phyloP scores from a whole-genome alignment of 2,113 vertebrate genomes.

The Micromys minutus region DNA sequence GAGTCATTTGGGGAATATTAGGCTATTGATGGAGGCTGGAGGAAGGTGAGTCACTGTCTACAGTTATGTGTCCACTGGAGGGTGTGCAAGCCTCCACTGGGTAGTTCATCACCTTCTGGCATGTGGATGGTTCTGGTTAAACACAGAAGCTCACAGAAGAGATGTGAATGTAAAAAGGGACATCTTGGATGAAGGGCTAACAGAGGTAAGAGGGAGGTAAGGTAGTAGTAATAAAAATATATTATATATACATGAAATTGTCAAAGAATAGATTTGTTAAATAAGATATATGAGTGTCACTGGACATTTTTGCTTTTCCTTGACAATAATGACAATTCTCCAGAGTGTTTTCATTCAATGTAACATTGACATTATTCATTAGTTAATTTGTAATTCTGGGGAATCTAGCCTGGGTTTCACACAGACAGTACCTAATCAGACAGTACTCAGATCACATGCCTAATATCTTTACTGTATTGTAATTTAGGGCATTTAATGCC shows the following conservation, averaged over 20 bases:
- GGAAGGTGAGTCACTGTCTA: background rate
- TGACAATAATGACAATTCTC: background rate
- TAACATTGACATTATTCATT: background rate
- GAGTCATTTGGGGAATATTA: no score
- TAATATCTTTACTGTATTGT: background rate
- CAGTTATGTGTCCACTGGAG: no score
- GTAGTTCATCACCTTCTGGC: no score
- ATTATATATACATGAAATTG: background rate
- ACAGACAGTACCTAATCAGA: background rate
- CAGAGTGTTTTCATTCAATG: background rate
- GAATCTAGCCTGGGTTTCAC: background rate
- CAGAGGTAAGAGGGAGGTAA: background rate
- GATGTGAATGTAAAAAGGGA: background rate
- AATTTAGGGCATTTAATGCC: background rate
- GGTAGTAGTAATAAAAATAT: background rate
- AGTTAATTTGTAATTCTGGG: background rate
- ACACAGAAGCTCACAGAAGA: background rate
- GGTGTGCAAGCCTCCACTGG: background rate
- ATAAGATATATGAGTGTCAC: background rate
- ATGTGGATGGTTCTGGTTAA: background rate
- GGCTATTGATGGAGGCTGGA: background rate
- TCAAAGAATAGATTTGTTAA: background rate
- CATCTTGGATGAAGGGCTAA: background rate
- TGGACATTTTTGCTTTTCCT: background rate
- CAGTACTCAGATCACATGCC: background rate